These are phyloP conservation scores for Octodonta nipae DNA, from an alignment of 2,888 invertebrate genomes.

Conservation along the genomic window DNA sequence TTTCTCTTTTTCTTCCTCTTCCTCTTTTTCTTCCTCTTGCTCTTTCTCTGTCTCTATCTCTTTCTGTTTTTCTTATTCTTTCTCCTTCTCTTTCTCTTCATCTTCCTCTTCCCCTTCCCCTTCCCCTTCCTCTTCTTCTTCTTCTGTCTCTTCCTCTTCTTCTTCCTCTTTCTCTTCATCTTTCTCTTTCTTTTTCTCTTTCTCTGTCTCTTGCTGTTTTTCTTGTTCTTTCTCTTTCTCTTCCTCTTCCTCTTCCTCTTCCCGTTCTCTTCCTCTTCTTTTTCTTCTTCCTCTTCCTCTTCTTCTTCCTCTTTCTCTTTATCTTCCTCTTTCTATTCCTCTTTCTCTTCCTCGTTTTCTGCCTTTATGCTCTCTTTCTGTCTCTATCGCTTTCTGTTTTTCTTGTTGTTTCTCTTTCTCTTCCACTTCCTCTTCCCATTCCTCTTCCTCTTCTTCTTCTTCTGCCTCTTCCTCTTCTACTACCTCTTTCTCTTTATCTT, in stretches of 20 bases:
- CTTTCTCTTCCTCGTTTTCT: slow-evolving; percentile 5
- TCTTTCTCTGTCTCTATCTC: too few relatives aligned
- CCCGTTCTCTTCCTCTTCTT: too few relatives aligned
- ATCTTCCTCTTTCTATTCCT: slow-evolving; percentile 7
- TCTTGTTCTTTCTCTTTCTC: slow-evolving; percentile 7
- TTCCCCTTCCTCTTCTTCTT: slow-evolving; percentile 6
- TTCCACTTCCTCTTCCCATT: neutral
- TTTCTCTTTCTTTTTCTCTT: slow-evolving; percentile 4
- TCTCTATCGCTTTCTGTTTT: slow-evolving; percentile 5
- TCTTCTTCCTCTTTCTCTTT: too few relatives aligned
- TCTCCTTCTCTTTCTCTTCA: slow-evolving; percentile 11
- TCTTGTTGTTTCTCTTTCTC: neutral
- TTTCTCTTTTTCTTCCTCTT: slow-evolving; percentile 5
- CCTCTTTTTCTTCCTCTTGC: slow-evolving; percentile 5
- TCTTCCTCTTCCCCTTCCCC: slow-evolving; percentile 7
- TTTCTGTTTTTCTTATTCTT: too few relatives aligned
- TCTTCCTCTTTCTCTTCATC: slow-evolving; percentile 3
- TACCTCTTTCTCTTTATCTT: neutral
- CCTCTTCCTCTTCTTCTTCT: neutral
- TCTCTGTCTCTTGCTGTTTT: too few relatives aligned
- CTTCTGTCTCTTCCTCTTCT: slow-evolving; percentile 8
- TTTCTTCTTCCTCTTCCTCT: slow-evolving; percentile 25
- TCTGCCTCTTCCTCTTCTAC: neutral
- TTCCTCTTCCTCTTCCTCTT: slow-evolving; percentile 12
- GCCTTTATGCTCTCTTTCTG: slow-evolving; percentile 4